Conservation (phyloP, 1,140 invertebrate genomes). For the Trichomalopsis sarcophagae region DNA sequence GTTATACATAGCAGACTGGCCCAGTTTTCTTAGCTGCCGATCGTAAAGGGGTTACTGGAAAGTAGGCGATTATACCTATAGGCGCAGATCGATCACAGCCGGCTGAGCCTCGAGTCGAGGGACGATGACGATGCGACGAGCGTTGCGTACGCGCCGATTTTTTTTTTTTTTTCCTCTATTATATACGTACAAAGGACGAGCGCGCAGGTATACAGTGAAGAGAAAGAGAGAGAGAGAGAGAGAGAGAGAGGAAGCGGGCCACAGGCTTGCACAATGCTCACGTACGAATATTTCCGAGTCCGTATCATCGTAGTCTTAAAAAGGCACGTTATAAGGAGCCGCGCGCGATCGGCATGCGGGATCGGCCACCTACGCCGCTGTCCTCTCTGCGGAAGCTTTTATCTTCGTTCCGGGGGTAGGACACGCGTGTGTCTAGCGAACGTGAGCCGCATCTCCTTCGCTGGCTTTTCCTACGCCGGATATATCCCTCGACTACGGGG, state of each 20-base stretch:
- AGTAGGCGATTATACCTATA: not conserved
- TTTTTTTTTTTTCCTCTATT: too few species aligned
- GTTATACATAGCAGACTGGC: not conserved
- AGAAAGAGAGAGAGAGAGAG: too few species aligned
- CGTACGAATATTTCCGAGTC: too few species aligned
- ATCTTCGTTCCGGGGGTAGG: not conserved
- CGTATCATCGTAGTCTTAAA: not conserved
- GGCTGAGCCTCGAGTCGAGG: not conserved
- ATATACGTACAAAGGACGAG: not conserved
- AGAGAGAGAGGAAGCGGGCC: not conserved
- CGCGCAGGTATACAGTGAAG: not conserved
- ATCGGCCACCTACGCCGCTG: constrained; percentile 31
- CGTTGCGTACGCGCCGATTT: not conserved
- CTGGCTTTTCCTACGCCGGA: not conserved
- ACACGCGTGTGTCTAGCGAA: not conserved
- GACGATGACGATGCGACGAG: not conserved
- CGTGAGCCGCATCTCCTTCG: constrained; percentile 15
- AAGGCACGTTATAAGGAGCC: not conserved
- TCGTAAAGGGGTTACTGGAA: not conserved
- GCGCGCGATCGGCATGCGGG: constrained; percentile 26
- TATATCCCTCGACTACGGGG: not conserved
- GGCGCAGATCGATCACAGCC: not conserved
- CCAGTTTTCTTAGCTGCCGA: not conserved
- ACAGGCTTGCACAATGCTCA: too few species aligned
- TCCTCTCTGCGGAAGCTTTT: not conserved